phyloP scores from a whole-genome alignment of 2,113 vertebrate genomes.

The Aptenodytes forsteri region DNA sequence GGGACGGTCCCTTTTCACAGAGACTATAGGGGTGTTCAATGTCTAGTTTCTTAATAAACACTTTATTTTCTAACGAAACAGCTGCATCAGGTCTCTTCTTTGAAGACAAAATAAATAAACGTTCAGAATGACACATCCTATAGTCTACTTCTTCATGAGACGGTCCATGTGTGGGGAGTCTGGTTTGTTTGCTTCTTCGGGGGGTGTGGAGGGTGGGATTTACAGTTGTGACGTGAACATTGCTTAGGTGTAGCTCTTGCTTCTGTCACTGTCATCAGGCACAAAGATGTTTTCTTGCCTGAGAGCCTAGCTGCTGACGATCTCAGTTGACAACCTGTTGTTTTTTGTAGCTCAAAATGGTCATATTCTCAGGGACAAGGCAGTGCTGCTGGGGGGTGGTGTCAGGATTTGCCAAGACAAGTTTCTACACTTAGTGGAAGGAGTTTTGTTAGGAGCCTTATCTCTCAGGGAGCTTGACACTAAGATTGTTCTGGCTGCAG shows the following conservation, averaged over 20 bases:
- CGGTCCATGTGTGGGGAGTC: not conserved
- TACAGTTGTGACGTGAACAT: not conserved
- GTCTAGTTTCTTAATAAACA: constrained; percentile 90
- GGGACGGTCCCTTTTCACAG: constrained; percentile 80
- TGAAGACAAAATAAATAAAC: constrained; percentile 69
- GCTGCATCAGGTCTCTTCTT: constrained; percentile 78
- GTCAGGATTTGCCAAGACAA: not conserved
- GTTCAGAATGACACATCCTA: constrained; percentile 22
- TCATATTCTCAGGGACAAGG: not conserved
- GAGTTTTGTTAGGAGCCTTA: not conserved
- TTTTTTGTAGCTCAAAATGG: not conserved
- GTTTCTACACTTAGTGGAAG: not conserved
- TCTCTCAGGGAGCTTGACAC: not conserved
- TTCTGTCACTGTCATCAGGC: not conserved
- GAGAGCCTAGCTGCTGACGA: not conserved
- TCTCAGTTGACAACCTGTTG: not conserved
- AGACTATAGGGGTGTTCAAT: constrained; percentile 84
- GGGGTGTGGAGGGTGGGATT: not conserved
- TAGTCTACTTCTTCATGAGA: constrained; percentile 45
- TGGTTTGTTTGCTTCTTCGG: not conserved
- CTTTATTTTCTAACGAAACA: constrained; percentile 87
- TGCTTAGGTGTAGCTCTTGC: not conserved
- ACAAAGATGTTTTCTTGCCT: not conserved
- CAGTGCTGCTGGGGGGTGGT: not conserved
- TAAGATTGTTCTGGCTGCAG: not conserved